A percentile compares a stretch with the other conserved stretches of the same genome.
phyloP scores from a whole-genome alignment of 2,797 vertebrate species.

The Danionella dracula region DNA sequence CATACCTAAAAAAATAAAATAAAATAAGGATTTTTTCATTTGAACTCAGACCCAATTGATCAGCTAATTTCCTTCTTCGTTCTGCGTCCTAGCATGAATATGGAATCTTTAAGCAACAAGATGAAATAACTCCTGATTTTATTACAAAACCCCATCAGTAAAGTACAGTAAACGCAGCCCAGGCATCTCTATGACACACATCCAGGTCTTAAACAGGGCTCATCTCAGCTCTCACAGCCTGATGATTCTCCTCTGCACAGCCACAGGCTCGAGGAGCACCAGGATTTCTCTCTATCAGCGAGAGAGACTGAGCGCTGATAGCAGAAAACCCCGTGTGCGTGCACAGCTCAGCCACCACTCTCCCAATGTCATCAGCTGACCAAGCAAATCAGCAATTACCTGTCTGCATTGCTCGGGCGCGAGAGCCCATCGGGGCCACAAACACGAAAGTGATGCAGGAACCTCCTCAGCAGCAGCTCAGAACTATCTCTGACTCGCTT shows the following conservation, averaged over 20 bases:
- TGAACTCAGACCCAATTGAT: too few relatives aligned
- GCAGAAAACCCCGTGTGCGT: constrained; percentile 45
- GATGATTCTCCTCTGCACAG: background rate
- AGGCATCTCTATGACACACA: background rate
- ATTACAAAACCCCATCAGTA: too few relatives aligned
- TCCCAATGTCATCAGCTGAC: constrained; percentile 61
- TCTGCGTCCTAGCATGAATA: too few relatives aligned
- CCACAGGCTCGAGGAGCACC: constrained; percentile 4
- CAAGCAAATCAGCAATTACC: constrained; percentile 74
- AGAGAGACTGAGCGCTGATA: constrained; percentile 27
- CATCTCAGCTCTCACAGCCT: background rate
- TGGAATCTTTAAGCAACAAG: too few relatives aligned
- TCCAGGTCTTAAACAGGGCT: background rate
- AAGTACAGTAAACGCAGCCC: background rate
- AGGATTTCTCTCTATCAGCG: constrained; percentile 32
- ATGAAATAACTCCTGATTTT: too few relatives aligned
- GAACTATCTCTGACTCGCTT: constrained; percentile 63
- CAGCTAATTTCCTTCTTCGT: too few relatives aligned
- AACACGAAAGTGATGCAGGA: constrained; percentile 59
- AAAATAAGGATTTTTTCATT: too few relatives aligned
- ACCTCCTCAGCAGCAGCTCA: constrained; percentile 60
- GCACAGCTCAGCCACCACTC: constrained; percentile 44
- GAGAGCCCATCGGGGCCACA: constrained; percentile 72
- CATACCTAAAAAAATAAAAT: too few relatives aligned
- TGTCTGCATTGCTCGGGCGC: constrained; percentile 66